phyloP scores from a whole-genome alignment of 1,140 invertebrate species.

The Pissodes strobi region DNA sequence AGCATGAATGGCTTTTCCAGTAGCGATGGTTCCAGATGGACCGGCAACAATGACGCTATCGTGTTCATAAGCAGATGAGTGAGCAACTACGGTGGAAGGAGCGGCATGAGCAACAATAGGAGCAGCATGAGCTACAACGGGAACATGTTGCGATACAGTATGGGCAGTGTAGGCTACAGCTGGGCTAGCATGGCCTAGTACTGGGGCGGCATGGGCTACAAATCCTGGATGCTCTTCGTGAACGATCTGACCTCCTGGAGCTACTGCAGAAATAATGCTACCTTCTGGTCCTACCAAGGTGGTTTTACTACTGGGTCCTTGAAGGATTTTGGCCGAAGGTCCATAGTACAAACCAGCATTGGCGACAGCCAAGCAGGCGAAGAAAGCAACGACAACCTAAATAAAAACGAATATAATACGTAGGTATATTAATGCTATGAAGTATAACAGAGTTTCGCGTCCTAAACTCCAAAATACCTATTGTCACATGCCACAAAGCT shows the following conservation, averaged over 20 bases:
- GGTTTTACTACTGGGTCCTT: constrained; percentile 42
- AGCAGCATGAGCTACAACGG: constrained; percentile 1
- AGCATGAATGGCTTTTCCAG: constrained; percentile 6
- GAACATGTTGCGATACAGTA: constrained; percentile 17
- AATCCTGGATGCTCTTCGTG: constrained; percentile 37
- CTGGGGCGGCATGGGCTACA: constrained; percentile 28
- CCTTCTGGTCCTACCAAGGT: constrained; percentile 42
- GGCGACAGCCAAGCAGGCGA: constrained; percentile 39
- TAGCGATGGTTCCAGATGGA: constrained; percentile 20
- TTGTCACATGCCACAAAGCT: too few relatives aligned
- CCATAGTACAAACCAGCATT: constrained; percentile 29
- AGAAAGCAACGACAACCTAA: constrained; percentile 34
- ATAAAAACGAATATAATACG: neutral
- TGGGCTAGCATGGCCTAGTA: constrained; percentile 14
- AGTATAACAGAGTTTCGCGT: too few relatives aligned
- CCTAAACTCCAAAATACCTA: too few relatives aligned
- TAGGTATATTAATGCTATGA: too few relatives aligned
- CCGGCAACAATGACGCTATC: constrained; percentile 16
- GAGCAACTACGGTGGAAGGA: constrained; percentile 16
- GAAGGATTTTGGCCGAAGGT: constrained; percentile 35
- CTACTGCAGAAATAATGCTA: constrained; percentile 33
- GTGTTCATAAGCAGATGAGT: constrained; percentile 14
- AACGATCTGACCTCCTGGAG: constrained; percentile 39
- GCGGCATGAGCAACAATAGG: too few relatives aligned
- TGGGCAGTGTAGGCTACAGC: constrained; percentile 25